Conservation (phyloP, 2,113 vertebrate genomes). For the Gopherus flavomarginatus region DNA sequence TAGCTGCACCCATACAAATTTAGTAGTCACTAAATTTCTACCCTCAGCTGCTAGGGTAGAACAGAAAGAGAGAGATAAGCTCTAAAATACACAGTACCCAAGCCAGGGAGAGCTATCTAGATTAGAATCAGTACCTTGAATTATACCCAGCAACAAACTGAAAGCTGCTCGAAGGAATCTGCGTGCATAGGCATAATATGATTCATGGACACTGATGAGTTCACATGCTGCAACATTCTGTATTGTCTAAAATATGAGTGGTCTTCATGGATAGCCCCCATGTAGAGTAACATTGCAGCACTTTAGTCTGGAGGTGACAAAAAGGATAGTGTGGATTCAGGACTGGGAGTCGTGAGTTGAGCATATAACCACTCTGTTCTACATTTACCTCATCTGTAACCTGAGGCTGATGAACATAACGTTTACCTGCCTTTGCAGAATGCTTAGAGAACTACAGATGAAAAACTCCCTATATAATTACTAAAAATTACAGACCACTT, state of each 20-base stretch:
- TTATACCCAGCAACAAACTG: no score
- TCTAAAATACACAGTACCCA: no score
- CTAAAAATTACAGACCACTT: neutral
- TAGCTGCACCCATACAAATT: no score
- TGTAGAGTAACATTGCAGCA: neutral
- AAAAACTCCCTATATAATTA: neutral
- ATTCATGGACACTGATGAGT: neutral
- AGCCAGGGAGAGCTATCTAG: no score
- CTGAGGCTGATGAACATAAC: neutral
- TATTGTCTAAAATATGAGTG: neutral
- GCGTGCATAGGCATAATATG: neutral
- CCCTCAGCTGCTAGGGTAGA: no score
- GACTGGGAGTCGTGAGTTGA: neutral
- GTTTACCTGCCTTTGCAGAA: neutral
- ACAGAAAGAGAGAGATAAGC: no score
- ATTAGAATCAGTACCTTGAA: no score
- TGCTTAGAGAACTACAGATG: neutral
- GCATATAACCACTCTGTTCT: neutral
- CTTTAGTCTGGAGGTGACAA: neutral
- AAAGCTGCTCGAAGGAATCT: neutral
- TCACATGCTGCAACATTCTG: neutral
- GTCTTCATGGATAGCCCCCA: neutral
- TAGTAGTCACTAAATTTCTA: no score
- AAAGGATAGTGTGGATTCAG: neutral
- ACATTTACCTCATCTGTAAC: neutral